Evolutionary conservation across 2,888 invertebrate genomes (phyloP).

Genomic region (Drosophila multiciliata): DNA sequence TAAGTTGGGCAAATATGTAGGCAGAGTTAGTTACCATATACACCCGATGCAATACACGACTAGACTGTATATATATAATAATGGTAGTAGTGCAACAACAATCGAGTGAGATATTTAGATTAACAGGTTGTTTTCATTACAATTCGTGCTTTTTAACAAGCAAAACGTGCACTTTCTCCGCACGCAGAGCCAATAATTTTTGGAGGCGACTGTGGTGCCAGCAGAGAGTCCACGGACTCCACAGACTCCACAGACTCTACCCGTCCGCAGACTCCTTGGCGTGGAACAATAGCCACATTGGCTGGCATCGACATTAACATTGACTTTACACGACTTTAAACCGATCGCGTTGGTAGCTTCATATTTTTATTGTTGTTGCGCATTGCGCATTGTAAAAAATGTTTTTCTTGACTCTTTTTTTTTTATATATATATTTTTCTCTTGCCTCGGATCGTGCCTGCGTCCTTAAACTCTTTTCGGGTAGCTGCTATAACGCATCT

Average conservation of each 20-base stretch:
- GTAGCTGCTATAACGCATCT: constrained; percentile 61
- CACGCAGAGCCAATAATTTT: constrained; percentile 83
- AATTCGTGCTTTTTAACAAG: constrained; percentile 83
- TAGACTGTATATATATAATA: constrained; percentile 78
- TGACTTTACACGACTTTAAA: constrained; percentile 83
- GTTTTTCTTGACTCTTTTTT: constrained; percentile 22
- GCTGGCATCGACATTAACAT: constrained; percentile 81
- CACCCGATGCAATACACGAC: constrained; percentile 62
- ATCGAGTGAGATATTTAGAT: constrained; percentile 84
- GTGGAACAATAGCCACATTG: constrained; percentile 61
- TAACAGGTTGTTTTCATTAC: constrained; percentile 84
- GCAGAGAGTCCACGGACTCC: constrained; percentile 6
- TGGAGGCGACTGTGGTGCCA: constrained; percentile 13
- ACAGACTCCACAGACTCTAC: constrained; percentile 1
- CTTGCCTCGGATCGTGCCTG: constrained; percentile 62
- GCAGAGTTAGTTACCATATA: constrained; percentile 70
- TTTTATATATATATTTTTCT: neutral
- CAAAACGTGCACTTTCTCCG: constrained; percentile 84
- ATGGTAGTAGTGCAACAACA: constrained; percentile 72
- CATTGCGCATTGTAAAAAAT: constrained; percentile 75
- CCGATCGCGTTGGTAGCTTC: constrained; percentile 75
- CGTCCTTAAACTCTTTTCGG: constrained; percentile 71
- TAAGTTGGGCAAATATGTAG: constrained; percentile 59
- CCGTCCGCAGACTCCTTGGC: constrained; percentile 51
- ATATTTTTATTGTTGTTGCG: constrained; percentile 82